Base-by-base conservation (phyloP, 2,888 invertebrate genomes). In the Himalopsyche kuldschensis region DNA sequence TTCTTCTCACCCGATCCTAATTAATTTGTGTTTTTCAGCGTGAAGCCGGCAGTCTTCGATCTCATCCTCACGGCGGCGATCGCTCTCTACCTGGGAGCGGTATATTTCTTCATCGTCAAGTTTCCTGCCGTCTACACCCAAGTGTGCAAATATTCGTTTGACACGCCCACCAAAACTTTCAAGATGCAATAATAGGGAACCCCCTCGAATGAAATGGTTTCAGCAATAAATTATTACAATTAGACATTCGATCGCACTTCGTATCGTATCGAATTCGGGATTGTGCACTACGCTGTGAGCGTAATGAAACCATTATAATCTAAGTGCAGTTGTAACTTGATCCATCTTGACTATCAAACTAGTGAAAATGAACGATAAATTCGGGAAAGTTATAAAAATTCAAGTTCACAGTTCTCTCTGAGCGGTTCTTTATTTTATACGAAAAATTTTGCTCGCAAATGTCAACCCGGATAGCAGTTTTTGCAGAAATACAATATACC, bases 1-100 rank as follows among this genome's bases (percentile, higher is more conserved):
- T 32, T 32, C 6, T 32, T 32, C 32, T 55, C 8, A 8, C n/a
- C 8, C 6, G 5, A n/a, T n/a, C n/a, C n/a, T n/a, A 6, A 55
- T 6, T 75, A 17, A 30, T 87, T 87, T 87, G 87, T 88, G 85
- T 84, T 85, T 94, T 94, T 87, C 93, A 97, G 97, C 89, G 98
- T 99, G 6, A 99, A 99, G 89, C 99, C 99, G 86, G 99, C 99
- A 11, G 95, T 99, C 82, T 99, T 99, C 91, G 99, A 99, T 93
- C 94, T 99, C 87, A 95, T 99, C 87, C 93, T 99, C 17, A 98
- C 98, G 0, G 90, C 96, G 84, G 95, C 94, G 48, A 98, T 99
- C 88, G 92, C 95, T 47, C 92, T 94, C 31, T 99, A 99, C 90
- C 93, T 99, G 81, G 93, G 94, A n/a, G 88, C 94, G 5, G 93